These are phyloP conservation scores for Punctoribates punctum DNA, from an alignment of 2,888 invertebrate species.

Conservation along the genomic window DNA sequence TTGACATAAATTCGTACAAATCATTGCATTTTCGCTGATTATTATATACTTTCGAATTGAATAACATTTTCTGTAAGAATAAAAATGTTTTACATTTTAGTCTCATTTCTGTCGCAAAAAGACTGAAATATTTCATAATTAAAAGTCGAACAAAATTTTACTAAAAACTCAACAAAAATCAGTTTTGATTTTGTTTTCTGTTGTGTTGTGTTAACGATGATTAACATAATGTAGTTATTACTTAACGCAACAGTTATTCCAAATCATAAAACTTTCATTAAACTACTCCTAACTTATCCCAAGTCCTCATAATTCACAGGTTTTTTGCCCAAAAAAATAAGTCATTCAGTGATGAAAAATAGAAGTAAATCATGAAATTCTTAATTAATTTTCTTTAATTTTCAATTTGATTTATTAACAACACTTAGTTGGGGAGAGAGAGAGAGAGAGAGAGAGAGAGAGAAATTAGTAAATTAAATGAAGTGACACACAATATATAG, in stretches of 20 bases:
- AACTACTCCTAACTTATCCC: background rate
- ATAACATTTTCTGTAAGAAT: background rate
- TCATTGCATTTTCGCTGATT: background rate
- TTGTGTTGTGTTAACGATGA: background rate
- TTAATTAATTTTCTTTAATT: too few species aligned
- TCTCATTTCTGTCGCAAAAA: background rate
- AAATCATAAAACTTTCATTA: constrained; percentile 15
- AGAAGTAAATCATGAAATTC: too few species aligned
- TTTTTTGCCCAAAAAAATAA: background rate
- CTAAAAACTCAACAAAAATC: background rate
- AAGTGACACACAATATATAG: background rate
- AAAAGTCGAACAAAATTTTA: background rate
- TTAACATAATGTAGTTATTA: background rate
- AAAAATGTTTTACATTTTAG: background rate
- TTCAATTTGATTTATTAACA: too few species aligned
- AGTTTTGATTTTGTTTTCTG: background rate
- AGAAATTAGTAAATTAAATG: background rate
- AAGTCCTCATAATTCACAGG: background rate
- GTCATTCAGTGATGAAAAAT: too few species aligned
- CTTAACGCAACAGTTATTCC: constrained; percentile 3
- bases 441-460: constrained; percentile 7
- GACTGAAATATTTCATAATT: background rate
- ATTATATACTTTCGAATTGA: background rate
- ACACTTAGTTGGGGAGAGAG: too few species aligned
- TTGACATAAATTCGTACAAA: background rate